Conservation (phyloP, 2,113 vertebrate species). For the Penelope pileata region DNA sequence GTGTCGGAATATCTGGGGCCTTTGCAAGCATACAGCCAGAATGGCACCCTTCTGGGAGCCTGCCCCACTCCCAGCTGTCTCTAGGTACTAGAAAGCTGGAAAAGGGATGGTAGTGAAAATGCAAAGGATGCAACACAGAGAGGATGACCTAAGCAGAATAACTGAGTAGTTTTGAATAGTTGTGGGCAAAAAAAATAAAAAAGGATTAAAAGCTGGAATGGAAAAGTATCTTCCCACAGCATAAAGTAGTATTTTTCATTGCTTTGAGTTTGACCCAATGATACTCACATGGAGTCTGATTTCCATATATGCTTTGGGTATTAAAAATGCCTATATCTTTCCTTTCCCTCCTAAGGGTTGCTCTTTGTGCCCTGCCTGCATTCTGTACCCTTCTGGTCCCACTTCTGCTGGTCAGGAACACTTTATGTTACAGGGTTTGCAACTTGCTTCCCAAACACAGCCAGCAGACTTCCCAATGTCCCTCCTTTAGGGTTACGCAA, state of each 20-base stretch:
- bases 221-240: not conserved
- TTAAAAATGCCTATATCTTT: not conserved
- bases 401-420: not conserved
- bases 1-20: not conserved
- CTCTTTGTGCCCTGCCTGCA: not conserved
- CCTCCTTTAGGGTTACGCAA: not conserved
- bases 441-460: not conserved
- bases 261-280: not conserved
- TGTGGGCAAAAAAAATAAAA: not conserved
- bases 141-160: not conserved
- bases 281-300: not conserved
- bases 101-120: not conserved
- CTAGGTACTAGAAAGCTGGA: not conserved
- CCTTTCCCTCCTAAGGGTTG: not conserved
- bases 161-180: not conserved
- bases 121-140: not conserved
- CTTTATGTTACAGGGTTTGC: not conserved
- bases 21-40: not conserved
- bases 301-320: not conserved
- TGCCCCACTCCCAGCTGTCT: not conserved
- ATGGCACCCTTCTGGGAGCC: not conserved
- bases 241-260: not conserved
- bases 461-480: not conserved
- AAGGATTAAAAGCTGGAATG: not conserved
- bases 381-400: not conserved